Evolutionary conservation across 2,113 vertebrate species (phyloP), one percentile per base, ranked within the genome.

Genomic region (Cyanoderma ruficeps): DNA sequence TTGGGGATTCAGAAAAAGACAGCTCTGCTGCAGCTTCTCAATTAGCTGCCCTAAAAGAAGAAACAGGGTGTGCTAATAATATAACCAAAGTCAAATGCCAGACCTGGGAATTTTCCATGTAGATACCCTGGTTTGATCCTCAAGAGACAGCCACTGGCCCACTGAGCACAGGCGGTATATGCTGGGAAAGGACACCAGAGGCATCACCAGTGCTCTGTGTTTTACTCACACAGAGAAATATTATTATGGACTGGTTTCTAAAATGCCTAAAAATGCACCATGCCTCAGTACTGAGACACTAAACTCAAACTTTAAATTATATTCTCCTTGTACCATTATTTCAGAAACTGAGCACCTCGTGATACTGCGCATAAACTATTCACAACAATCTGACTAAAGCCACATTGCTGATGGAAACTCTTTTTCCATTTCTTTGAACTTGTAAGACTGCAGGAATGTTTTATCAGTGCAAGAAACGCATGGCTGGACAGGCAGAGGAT

Each of bases 41-140:
- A 55, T 65, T 94, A 96, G 57, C 56, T 53, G 61, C 24, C 37
- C 30, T 83, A 69, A 92, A 95, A 92, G 64, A 89, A 75, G 64
- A 75, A 92, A 65, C 13, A 65, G 23, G 24, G 42, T 89, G 31
- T 78, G 70, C 83, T 92, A 91, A 84, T 90, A 87, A 92, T 81
- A 72, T 15, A 79, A 30, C 19, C 33, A 53, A 84, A 84, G 37
- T 59, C 0, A 0, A 79, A 39, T 23, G 25, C 53, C 39, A 72
- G 59, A 61, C 35, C 46, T 77, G 59, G 78, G 60, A 93, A 91
- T 70, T 78, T 80, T 69, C 82, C 3, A 0, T 50, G 41, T 22
- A 39, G 37, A 69, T 76, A 87, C 14, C n/a, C 18, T 71, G 55
- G 33, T 35, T 47, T 53, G 37, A 63, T 89, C 47, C 81, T 78